These are phyloP conservation scores for Sceloporus tristichus DNA, from an alignment of 2,113 vertebrate species.

Conservation along the genomic window DNA sequence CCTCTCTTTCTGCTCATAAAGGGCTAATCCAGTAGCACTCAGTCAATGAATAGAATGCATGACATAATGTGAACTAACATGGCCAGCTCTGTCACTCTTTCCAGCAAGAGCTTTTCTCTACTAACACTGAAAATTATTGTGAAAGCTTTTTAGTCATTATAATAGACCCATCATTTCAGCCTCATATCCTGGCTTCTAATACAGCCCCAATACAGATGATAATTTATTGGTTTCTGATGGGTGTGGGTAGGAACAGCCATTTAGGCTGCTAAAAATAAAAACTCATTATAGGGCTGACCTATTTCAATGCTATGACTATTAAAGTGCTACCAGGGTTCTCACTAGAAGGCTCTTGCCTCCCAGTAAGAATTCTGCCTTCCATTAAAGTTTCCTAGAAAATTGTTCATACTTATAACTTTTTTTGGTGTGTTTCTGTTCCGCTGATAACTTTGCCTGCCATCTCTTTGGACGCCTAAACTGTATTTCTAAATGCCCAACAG, in stretches of 20 bases:
- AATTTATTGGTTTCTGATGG: background rate
- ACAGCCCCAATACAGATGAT: background rate
- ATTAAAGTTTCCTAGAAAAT: too few relatives aligned
- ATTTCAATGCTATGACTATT: background rate
- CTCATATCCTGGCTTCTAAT: background rate
- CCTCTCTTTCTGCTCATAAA: background rate
- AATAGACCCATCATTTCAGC: background rate
- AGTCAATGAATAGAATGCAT: background rate
- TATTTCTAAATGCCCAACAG: too few relatives aligned
- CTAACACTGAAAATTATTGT: background rate
- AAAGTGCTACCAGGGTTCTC: background rate
- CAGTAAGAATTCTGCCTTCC: too few relatives aligned
- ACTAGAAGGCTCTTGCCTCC: too few relatives aligned
- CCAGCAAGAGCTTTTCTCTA: background rate
- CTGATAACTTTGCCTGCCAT: too few relatives aligned
- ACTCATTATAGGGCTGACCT: background rate
- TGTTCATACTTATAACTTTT: too few relatives aligned
- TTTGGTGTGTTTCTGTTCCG: too few relatives aligned
- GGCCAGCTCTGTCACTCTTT: background rate
- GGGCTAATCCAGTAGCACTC: background rate
- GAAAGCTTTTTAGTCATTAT: background rate
- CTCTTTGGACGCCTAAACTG: too few relatives aligned
- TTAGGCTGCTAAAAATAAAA: conserved; percentile 1
- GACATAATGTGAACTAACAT: background rate
- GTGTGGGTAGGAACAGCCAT: background rate